Percentiles rank a stretch among this genome's conserved stretches.
These are phyloP conservation scores for Eupithecia vulgata DNA, from an alignment of 2,888 invertebrate species.

Conservation along the genomic window DNA sequence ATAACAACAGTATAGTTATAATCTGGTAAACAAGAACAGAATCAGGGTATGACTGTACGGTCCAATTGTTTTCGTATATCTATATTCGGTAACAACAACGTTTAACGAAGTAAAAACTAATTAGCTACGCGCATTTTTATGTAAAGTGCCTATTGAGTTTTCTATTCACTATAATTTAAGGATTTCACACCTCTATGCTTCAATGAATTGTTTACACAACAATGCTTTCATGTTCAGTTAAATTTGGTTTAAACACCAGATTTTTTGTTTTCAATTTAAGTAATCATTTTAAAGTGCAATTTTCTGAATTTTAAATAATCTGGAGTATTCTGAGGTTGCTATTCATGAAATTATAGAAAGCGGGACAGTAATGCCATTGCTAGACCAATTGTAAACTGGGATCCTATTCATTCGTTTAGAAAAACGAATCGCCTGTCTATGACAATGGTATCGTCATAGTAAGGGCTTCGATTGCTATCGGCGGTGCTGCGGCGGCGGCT, in stretches of 20 bases:
- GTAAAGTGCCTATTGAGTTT: slow-evolving; percentile 15
- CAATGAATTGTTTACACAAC: slow-evolving; percentile 17
- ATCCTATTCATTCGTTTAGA: too few species aligned
- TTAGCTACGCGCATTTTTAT: slow-evolving; percentile 23
- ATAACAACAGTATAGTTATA: slow-evolving; percentile 15
- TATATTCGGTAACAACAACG: slow-evolving; percentile 34
- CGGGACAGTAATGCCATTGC: neutral
- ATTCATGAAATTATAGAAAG: neutral
- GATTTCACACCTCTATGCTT: slow-evolving; percentile 12
- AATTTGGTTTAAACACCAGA: neutral
- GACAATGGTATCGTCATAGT: too few species aligned
- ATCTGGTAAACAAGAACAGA: slow-evolving; percentile 15
- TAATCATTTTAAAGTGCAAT: neutral
- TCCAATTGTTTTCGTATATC: slow-evolving; percentile 28
- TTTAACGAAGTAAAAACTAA: slow-evolving; percentile 21
- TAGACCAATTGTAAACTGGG: neutral
- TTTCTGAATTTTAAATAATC: neutral
- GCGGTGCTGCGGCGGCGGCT: too few species aligned
- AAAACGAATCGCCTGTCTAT: too few species aligned
- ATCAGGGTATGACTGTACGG: slow-evolving; percentile 34
- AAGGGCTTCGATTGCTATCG: too few species aligned
- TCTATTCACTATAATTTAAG: slow-evolving; percentile 14
- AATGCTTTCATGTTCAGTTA: neutral
- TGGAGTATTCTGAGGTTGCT: too few species aligned
- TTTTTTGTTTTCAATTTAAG: neutral